Evolutionary conservation across 2,113 vertebrate species (phyloP).

Genomic region (Strix uralensis): DNA sequence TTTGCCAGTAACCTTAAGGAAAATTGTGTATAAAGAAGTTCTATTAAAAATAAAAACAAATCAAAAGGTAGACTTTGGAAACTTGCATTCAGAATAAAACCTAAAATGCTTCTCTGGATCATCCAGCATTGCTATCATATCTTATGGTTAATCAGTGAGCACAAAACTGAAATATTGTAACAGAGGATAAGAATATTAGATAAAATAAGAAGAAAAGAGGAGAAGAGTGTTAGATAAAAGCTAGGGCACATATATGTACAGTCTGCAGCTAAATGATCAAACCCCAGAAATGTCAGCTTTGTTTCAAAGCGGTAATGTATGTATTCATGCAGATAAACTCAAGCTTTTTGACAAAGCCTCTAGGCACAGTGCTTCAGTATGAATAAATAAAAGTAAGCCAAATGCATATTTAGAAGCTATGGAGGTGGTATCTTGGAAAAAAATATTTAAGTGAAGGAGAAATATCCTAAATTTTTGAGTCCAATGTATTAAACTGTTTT

Average conservation of each 20-base stretch:
- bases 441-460: not conserved
- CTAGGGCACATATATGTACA: not conserved
- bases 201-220: too few species aligned
- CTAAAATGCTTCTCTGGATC: not conserved
- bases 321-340: not conserved
- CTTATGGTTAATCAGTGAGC: not conserved
- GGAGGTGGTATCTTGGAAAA: not conserved
- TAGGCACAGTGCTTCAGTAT: not conserved
- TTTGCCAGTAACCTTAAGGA: not conserved
- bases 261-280: not conserved
- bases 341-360: constrained; percentile 12
- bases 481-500: not conserved
- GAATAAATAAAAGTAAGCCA: not conserved
- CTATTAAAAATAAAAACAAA: not conserved
- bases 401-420: not conserved
- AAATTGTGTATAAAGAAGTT: not conserved
- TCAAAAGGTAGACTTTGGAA: not conserved
- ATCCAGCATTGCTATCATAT: not conserved
- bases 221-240: not conserved
- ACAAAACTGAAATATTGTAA: not conserved
- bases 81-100: not conserved
- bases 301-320: not conserved
- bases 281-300: constrained; percentile 18
- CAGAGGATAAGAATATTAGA: not conserved
- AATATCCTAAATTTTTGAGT: not conserved